Evolutionary conservation across 1,140 invertebrate species (phyloP).

Genomic region (Drosophila paulistorum): DNA sequence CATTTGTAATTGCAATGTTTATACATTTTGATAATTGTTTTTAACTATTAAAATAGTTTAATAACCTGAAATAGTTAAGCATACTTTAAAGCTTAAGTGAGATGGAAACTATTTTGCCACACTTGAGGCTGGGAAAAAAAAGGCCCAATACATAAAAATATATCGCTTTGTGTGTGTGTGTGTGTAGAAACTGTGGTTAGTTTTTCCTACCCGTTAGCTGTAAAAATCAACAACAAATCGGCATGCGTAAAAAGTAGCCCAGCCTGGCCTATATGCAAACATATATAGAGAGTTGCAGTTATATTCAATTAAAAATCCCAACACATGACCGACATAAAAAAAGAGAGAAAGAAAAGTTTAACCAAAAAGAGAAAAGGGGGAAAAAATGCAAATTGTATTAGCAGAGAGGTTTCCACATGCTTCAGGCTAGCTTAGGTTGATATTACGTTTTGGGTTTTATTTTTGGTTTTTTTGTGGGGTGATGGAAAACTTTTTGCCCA

Average conservation of each 20-base stretch:
- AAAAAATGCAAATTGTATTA: slow-evolving; percentile 75
- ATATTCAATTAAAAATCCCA: slow-evolving; percentile 11
- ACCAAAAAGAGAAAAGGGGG: slow-evolving; percentile 19
- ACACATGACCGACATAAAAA: slow-evolving; percentile 9
- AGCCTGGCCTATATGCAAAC: no score
- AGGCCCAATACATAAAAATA: not conserved
- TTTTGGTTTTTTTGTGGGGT: not conserved
- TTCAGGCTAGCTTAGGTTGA: slow-evolving; percentile 9
- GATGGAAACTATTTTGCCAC: not conserved
- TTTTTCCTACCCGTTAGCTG: slow-evolving; percentile 5
- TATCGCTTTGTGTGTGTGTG: not conserved
- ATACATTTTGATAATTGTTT: not conserved
- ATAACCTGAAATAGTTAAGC: not conserved
- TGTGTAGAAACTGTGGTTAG: slow-evolving; percentile 3
- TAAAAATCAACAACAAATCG: slow-evolving; percentile 8
- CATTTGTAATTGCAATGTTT: no score
- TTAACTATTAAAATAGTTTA: not conserved
- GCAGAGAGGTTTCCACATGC: slow-evolving; percentile 26
- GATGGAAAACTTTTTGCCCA: not conserved
- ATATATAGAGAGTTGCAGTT: not conserved
- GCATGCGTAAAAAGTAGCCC: slow-evolving; percentile 8
- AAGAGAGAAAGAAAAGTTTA: slow-evolving; percentile 8
- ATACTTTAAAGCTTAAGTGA: slow-evolving; percentile 10
- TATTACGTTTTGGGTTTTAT: not conserved
- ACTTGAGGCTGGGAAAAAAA: slow-evolving; percentile 3